Base-by-base conservation (phyloP, 2,888 invertebrate genomes). In the Catocala fraxini region DNA sequence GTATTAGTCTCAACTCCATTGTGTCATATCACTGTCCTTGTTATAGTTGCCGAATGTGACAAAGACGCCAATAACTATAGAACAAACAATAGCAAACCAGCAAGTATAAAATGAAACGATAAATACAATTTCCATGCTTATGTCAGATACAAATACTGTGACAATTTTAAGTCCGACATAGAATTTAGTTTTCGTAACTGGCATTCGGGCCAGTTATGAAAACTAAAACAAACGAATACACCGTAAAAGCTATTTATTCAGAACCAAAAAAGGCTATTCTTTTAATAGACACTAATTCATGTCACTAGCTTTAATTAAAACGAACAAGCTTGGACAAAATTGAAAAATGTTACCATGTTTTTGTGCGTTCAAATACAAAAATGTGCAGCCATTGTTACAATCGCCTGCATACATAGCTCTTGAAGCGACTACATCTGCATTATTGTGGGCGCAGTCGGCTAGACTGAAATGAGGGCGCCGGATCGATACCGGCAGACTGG, bases 401-500 rank as follows among this genome's bases (percentile, higher is more conserved):
- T 70, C 49, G 59, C 55, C 51, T 70, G 71, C 74, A 77, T 68
- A 66, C 64, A 82, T 83, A 82, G 76, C 82, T 79, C 80, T 80
- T 83, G 84, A 81, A 83, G 81, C 80, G 76, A 80, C 77, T 84
- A 84, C 81, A 82, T 87, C 86, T 81, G 74, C 77, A 77, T 73
- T 72, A 69, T 80, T 81, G 80, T 85, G 87, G 88, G 88, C 89
- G 87, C 88, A 89, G 89, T 86, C 86, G 89, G 88, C 86, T 84
- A 80, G 80, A 68, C 82, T 83, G 89, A 88, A 92, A 91, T 80
- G 93, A 91, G 94, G 95, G 91, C 95, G 93, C 85, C 91, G 87
- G 94, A 94, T 95, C 95, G 94, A 95, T 95, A 85, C 87, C 89
- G 51, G 71, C 64, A 95, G 95, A 95, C 95, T 81, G 83, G 85